Evolutionary conservation across 2,888 invertebrate genomes (phyloP), one percentile per base, ranked within the genome.

Genomic region (Nomada lathburiana): DNA sequence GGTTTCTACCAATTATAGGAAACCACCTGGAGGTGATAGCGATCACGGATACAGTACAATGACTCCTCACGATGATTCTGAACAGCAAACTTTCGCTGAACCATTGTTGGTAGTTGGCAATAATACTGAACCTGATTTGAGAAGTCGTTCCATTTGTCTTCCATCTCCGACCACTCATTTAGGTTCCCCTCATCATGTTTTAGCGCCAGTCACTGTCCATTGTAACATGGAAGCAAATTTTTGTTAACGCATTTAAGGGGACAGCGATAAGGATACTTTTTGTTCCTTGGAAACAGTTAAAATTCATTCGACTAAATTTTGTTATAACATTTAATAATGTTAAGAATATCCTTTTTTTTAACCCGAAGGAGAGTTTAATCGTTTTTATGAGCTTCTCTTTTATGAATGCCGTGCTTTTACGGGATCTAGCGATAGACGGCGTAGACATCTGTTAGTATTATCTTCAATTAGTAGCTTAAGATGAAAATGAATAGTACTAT

Each of bases 1-100:
- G 82, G 97, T 98, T 82, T 96, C 97, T 62, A 97, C 97, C 0
- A 96, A 96, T 73, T 98, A 97, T 92, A 95, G 97, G 47, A 96
- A 97, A 4, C 96, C 96, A 63, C 96, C 96, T 0, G 96, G 97
- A 0, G 97, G 96, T 62, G 97, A 97, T 89, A 98, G 98, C n/a
- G 98, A 98, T 94, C 98, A 98, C 92, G 98, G 98, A 2, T 98
- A 98, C 94, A 98, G 98, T 3, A 98, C 98, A 0, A 98, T 98
- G 98, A 98, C 98, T 0, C 98, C 97, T 1, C 98, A 98, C 89
- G 98, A 98, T 91, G 98, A 98, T 92, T 97, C 97, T 0, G 98
- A 98, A 92, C 97, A 97, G 88, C 96, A 97, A 86, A 97, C 97
- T 11, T 96, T 97, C 88, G 97, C 96, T 20, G 94, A 93, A 74